Evolutionary conservation across 1,140 invertebrate species (phyloP), one percentile per base, ranked within the genome.

Genomic region (Drosophila orena): DNA sequence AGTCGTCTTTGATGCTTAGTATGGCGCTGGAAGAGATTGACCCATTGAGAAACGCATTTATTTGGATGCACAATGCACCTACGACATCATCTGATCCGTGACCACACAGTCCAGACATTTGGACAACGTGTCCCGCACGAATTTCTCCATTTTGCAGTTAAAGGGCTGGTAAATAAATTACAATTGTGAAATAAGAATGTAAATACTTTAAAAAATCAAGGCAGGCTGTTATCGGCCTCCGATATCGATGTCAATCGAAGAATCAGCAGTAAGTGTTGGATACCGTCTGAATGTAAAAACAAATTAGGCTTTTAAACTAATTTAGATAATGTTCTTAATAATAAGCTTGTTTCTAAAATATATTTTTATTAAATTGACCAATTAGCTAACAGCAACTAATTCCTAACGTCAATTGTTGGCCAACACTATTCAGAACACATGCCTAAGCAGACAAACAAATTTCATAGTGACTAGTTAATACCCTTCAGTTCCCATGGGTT

Each of bases 71-170:
- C 7, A 22, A 15, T 22, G 3, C 50, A 92, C 93, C 90, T 93
- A 95, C 95, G 94, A 79, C 66, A 94, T 94, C 83, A 96, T 93
- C 74, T 96, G 94, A 43, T 94, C 92, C 11, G 94, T 94, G 24
- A 95, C 93, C 65, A 94, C 93, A 81, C 95, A 95, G 56, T 94
- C 93, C 59, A 96, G 91, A 53, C 96, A 93, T 58, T 74, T 89
- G 37, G 86, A 91, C 17, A 92, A 57, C 27, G 86, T 78, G 20
- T 91, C 90, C 47, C 79, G 56, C 3, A 92, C n/a, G 72, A 80
- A 92, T 11, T 91, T 91, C 58, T 92, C 91, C 91, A 92, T 92
- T 17, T 52, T 60, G 24, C 35, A 35, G 2, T 22, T 20, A 15
- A 12, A 56, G 11, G n/a, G 11, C 7, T 3, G 4, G 5, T 5